phyloP scores from a whole-genome alignment of 37 sponge, comb jelly and placozoan genomes.

The Dysidea cf. avara region DNA sequence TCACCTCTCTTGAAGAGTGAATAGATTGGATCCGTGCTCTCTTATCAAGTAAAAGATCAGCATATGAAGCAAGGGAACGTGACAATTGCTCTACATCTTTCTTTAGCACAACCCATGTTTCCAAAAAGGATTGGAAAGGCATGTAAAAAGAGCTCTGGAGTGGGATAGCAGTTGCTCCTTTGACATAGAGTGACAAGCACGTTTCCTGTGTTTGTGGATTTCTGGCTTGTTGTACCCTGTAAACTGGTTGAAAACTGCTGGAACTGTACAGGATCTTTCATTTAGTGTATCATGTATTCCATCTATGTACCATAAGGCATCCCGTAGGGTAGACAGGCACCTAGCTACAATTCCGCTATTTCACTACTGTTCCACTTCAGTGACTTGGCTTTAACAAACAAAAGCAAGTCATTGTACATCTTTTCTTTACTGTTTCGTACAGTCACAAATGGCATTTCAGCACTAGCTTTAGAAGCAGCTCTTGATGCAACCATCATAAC shows the following conservation, averaged over 20 bases:
- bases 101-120: conserved; percentile 15
- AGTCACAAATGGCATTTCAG: neutral
- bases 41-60: conserved; percentile 31
- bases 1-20: conserved; percentile 20
- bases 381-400: neutral
- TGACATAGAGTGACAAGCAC: conserved; percentile 14
- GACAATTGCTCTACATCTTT: conserved; percentile 11
- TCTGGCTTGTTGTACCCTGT: conserved; percentile 23
- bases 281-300: conserved; percentile 28
- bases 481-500: too few species aligned
- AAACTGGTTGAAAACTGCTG: conserved; percentile 10
- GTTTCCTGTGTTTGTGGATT: conserved; percentile 21
- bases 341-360: neutral
- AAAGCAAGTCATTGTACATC: conserved; percentile 16
- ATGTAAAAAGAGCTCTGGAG: conserved; percentile 26
- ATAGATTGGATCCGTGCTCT: conserved; percentile 23
- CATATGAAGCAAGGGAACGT: conserved; percentile 32
- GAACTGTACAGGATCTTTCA: conserved; percentile 5
- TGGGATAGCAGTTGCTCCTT: conserved; percentile 21
- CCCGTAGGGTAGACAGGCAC: conserved; percentile 6
- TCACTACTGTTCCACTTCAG: conserved; percentile 6
- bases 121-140: conserved; percentile 19
- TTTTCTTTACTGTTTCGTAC: neutral
- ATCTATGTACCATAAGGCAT: conserved; percentile 14
- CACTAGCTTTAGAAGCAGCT: too few species aligned